Evolutionary conservation across 2,797 vertebrate species (phyloP).

Genomic region (Malurus leucopterus): DNA sequence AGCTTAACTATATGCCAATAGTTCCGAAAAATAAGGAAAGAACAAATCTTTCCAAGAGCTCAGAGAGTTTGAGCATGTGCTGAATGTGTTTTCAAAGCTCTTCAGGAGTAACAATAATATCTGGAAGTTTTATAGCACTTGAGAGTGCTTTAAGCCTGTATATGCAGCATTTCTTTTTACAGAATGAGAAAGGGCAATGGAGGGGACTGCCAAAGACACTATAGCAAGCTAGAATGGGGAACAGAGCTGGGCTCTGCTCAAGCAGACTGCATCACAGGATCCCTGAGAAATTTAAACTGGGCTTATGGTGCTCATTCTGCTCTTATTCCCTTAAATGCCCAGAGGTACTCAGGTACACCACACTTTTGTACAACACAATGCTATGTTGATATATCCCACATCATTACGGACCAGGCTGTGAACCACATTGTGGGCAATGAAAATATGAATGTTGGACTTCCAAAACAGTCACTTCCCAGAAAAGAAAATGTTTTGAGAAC

Average conservation of each 20-base stretch:
- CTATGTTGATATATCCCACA: not conserved
- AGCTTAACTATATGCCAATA: not conserved
- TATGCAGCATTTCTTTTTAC: not conserved
- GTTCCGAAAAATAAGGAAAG: not conserved
- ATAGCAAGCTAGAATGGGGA: not conserved
- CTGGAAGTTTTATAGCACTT: not conserved
- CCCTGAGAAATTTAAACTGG: not conserved
- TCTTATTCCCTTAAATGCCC: not conserved
- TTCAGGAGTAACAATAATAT: not conserved
- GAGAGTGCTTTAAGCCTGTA: not conserved
- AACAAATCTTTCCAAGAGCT: not conserved
- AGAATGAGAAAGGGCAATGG: not conserved
- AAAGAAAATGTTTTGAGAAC: slow-evolving; percentile 17
- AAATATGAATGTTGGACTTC: not conserved
- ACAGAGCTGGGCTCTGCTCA: not conserved
- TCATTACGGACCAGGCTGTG: not conserved
- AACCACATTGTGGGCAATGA: not conserved
- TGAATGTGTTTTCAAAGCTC: slow-evolving; percentile 5
- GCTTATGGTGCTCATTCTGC: not conserved
- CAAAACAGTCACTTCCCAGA: not conserved
- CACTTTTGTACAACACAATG: not conserved
- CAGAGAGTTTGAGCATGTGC: not conserved
- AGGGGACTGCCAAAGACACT: not conserved
- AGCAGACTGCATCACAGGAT: not conserved
- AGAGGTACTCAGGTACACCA: fast-evolving